Conservation (phyloP, 92 coral and sea anemone species). For the Phenganax marumi region DNA sequence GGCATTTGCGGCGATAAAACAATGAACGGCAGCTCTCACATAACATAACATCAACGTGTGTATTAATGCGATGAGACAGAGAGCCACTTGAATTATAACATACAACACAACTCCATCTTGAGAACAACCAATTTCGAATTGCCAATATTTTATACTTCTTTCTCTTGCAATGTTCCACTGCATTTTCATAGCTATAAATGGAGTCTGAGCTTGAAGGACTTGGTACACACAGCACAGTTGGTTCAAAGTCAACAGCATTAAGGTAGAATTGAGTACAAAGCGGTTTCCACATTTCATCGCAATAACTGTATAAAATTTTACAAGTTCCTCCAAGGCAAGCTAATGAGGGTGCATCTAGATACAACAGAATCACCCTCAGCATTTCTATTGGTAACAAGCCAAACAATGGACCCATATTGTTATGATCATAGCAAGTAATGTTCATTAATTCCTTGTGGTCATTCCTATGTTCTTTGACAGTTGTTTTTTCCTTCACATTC, state of each 20-base stretch:
- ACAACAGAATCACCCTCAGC: slow-evolving; percentile 73
- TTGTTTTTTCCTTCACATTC: background rate
- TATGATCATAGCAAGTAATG: slow-evolving; percentile 43
- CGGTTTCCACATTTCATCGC: slow-evolving; percentile 77
- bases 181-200: slow-evolving; percentile 80
- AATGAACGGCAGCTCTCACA: slow-evolving; percentile 94
- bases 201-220: slow-evolving; percentile 68
- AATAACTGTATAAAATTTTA: slow-evolving; percentile 67
- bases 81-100: slow-evolving; percentile 83
- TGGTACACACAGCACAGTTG: slow-evolving; percentile 85
- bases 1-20: slow-evolving; percentile 98
- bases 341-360: slow-evolving; percentile 87
- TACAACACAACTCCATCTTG: slow-evolving; percentile 93
- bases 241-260: slow-evolving; percentile 35
- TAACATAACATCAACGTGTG: slow-evolving; percentile 85
- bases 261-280: slow-evolving; percentile 71
- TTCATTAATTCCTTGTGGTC: background rate
- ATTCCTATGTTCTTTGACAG: slow-evolving; percentile 52
- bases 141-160: slow-evolving; percentile 86
- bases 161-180: slow-evolving; percentile 69
- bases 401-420: slow-evolving; percentile 77
- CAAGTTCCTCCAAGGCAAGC: slow-evolving; percentile 86
- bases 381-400: slow-evolving; percentile 90
- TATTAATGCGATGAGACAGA: slow-evolving; percentile 78
- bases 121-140: slow-evolving; percentile 81